Conservation (phyloP, 2,888 invertebrate species). For the Anthophora plumipes region DNA sequence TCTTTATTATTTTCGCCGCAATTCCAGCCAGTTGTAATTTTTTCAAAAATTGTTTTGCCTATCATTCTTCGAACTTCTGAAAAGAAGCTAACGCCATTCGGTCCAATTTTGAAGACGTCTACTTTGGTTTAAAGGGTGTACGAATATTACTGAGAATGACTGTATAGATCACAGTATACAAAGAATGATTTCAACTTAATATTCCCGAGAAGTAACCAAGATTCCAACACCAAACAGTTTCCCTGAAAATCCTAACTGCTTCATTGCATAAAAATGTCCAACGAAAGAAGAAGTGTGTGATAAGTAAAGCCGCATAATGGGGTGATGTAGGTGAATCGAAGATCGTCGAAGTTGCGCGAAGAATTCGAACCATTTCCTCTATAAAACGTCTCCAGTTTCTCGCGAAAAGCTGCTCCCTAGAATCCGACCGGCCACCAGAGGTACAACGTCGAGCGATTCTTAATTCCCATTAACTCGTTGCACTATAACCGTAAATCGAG, state of each 20-base stretch:
- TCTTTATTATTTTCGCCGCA: no score
- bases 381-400: conserved; percentile 22
- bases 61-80: no score
- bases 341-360: background rate
- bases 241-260: no score
- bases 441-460: conserved; percentile 48
- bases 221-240: background rate
- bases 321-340: conserved; percentile 1
- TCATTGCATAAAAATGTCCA: background rate
- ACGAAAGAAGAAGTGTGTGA: background rate
- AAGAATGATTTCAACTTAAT: no score
- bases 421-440: conserved; percentile 14
- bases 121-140: no score
- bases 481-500: conserved; percentile 74
- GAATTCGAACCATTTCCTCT: conserved; percentile 24
- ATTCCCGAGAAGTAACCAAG: background rate
- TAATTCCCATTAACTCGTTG: conserved; percentile 67
- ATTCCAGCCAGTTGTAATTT: no score
- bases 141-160: no score
- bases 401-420: conserved; percentile 20
- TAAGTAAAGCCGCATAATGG: background rate
- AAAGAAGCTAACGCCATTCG: no score
- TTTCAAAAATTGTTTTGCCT: no score
- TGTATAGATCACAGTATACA: no score
- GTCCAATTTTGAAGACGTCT: no score